A percentile compares a stretch with the other conserved stretches of the same genome.
Conservation (phyloP, 2,113 vertebrate genomes). For the Psephotus haematonotus region DNA sequence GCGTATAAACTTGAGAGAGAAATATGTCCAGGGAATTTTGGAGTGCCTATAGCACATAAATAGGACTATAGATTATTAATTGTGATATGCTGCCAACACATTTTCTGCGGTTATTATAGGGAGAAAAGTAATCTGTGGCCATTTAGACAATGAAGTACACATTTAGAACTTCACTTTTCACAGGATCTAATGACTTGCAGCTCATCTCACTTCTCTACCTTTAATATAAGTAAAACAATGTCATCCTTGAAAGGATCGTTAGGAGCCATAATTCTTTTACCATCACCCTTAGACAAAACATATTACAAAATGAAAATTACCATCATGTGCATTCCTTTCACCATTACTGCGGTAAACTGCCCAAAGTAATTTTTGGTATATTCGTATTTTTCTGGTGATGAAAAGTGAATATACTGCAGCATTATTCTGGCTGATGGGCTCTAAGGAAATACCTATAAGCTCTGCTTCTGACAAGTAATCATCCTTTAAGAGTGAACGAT, state of each 20-base stretch:
- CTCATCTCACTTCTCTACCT: not conserved
- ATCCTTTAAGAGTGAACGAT: not conserved
- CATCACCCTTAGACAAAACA: not conserved
- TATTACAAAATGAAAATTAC: not conserved
- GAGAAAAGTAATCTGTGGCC: conserved; percentile 28
- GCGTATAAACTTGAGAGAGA: conserved; percentile 19
- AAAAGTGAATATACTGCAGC: not conserved
- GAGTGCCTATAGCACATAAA: not conserved
- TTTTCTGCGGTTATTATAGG: conserved; percentile 16
- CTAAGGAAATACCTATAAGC: not conserved
- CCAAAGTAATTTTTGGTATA: not conserved
- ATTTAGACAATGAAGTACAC: conserved; percentile 36
- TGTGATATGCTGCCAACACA: conserved; percentile 9
- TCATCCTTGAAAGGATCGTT: not conserved
- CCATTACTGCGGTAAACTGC: not conserved
- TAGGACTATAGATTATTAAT: conserved; percentile 23
- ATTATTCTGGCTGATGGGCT: not conserved
- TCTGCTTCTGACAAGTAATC: not conserved
- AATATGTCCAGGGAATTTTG: not conserved
- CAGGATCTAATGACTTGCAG: not conserved
- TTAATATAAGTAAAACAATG: conserved; percentile 6
- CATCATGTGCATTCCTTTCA: not conserved
- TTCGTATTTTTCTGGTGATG: not conserved
- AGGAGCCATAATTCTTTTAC: not conserved
- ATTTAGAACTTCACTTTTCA: conserved; percentile 33